Conservation (phyloP, 2,888 invertebrate genomes). For the Rhagium mordax region DNA sequence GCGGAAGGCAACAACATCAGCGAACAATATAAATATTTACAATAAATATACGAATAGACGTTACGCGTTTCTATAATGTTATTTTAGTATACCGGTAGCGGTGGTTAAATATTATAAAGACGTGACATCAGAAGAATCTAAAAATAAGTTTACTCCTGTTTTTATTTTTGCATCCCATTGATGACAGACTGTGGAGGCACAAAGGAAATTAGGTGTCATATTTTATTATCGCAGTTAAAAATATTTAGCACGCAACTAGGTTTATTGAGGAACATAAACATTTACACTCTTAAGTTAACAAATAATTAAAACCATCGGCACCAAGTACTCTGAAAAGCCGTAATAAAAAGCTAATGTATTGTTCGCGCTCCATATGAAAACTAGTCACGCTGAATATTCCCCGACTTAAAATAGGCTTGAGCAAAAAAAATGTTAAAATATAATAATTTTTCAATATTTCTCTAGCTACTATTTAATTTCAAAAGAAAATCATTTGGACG, state of each 20-base stretch:
- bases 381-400: too few species aligned
- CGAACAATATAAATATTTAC: background rate
- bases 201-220: background rate
- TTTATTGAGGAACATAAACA: too few species aligned
- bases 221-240: background rate
- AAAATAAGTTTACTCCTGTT: background rate
- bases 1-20: background rate
- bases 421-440: too few species aligned
- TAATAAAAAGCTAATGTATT: too few species aligned
- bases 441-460: too few species aligned
- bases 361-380: too few species aligned
- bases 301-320: too few species aligned
- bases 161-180: background rate
- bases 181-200: background rate
- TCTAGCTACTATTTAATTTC: too few species aligned
- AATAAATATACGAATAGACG: background rate
- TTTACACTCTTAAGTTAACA: background rate
- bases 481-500: too few species aligned
- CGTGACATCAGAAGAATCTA: background rate
- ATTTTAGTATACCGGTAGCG: background rate
- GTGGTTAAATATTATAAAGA: background rate
- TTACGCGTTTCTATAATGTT: background rate
- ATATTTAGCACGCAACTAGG: too few species aligned
- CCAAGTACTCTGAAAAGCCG: too few species aligned
- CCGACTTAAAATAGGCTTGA: too few species aligned